phyloP scores from a whole-genome alignment of 2,113 vertebrate species.

The Prolemur simus region DNA sequence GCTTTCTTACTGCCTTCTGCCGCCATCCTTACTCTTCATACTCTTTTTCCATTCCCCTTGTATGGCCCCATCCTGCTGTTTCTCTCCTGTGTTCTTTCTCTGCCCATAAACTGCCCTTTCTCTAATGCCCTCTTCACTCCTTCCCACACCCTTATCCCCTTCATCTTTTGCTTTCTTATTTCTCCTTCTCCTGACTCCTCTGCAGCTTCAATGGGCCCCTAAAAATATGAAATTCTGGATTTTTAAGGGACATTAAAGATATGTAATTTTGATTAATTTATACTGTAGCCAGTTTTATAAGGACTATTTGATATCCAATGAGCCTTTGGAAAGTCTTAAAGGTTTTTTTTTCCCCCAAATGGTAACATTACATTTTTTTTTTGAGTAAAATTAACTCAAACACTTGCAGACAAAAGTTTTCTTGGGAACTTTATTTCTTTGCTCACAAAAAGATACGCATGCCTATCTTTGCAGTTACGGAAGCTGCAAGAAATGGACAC shows the following conservation, averaged over 20 bases:
- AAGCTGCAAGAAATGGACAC: not conserved
- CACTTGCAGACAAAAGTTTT: not conserved
- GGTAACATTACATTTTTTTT: conserved; percentile 40
- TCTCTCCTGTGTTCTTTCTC: not conserved
- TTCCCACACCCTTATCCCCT: not conserved
- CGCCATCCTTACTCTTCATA: too few species aligned
- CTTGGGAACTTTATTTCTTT: conserved; percentile 1
- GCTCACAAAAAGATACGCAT: not conserved
- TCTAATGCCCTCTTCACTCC: not conserved
- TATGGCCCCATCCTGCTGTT: not conserved
- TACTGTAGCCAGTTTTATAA: conserved; percentile 9
- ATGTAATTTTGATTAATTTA: conserved; percentile 76
- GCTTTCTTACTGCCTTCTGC: not conserved
- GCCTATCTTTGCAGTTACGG: not conserved
- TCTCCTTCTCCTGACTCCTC: not conserved
- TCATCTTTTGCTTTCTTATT: not conserved
- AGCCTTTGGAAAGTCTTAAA: conserved; percentile 68
- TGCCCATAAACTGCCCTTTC: not conserved
- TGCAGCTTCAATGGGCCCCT: not conserved
- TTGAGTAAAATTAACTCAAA: conserved; percentile 46
- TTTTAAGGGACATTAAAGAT: conserved; percentile 70
- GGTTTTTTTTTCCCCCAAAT: conserved; percentile 1
- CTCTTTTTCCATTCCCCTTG: not conserved
- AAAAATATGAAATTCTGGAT: conserved; percentile 21
- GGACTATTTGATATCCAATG: conserved; percentile 70